Evolutionary conservation across 2,888 invertebrate species (phyloP), one percentile per base, ranked within the genome.

Genomic region (Diarsia brunnea): DNA sequence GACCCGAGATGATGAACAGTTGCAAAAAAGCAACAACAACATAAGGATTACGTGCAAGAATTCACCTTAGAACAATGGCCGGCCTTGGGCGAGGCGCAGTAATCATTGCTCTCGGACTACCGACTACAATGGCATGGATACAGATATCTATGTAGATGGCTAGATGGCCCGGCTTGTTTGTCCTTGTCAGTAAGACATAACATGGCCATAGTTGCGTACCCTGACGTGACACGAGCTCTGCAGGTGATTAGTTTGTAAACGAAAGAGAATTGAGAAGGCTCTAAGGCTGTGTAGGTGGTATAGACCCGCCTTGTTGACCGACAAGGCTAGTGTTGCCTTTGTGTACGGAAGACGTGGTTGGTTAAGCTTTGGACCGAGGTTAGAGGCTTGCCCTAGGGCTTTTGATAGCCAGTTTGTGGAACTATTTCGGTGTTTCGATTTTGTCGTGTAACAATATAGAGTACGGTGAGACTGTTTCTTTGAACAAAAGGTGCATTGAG

Each of bases 11-110:
- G 86, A 84, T 84, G 80, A 86, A 88, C 75, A 84, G 75, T 79
- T 76, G 86, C 78, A 86, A 90, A 91, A 91, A 90, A 86, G 84
- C 87, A 90, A 90, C 89, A 90, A 89, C 88, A 87, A 89, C 91
- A 90, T 89, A 86, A 81, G 89, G 91, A 93, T 94, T 93, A 93
- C 94, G 95, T 95, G 95, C 93, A 94, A 94, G 94, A 94, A 94
- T 95, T 93, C 91, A 91, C 89, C 91, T 91, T 91, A 92, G 94
- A 96, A 96, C 96, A 95, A 95, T 95, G 85, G 92, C 74, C 92
- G 94, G 94, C 95, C 96, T 95, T 95, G 94, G 93, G 94, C 94
- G 88, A 90, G 89, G 91, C 92, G 91, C 88, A 91, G 95, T 94
- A 95, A 95, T 95, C 96, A 95, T 90, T 88, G 92, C 88, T 89